phyloP scores from a whole-genome alignment of 2,113 vertebrate species.

The Seriola rivoliana region DNA sequence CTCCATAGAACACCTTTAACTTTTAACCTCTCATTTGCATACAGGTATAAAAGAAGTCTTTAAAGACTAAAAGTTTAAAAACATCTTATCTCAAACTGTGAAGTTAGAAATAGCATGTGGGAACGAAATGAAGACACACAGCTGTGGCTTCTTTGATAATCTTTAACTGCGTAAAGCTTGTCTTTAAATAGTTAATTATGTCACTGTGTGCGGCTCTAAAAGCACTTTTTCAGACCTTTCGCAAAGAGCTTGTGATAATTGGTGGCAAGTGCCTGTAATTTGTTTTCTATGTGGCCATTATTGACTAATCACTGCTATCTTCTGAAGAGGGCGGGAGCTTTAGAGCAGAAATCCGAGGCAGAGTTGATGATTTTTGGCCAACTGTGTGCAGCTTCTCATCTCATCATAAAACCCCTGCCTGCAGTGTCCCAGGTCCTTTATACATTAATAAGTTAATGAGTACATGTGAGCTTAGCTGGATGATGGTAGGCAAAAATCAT shows the following conservation, averaged over 20 bases:
- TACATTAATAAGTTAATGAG: neutral
- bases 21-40: neutral
- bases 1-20: neutral
- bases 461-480: neutral
- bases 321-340: constrained; percentile 23
- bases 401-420: neutral
- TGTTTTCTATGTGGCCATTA: constrained; percentile 57
- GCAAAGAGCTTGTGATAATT: constrained; percentile 52
- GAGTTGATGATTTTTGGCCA: constrained; percentile 25
- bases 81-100: neutral
- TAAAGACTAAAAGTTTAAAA: neutral
- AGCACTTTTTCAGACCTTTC: constrained; percentile 34
- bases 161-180: neutral
- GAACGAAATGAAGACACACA: constrained; percentile 12
- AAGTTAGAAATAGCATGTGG: neutral
- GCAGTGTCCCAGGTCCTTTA: neutral
- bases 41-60: neutral
- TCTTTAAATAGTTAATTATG: constrained; percentile 36
- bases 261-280: constrained; percentile 65
- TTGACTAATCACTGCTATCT: constrained; percentile 68
- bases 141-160: constrained; percentile 16
- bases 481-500: neutral
- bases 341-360: constrained; percentile 24
- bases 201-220: neutral
- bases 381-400: constrained; percentile 11